A percentile compares a stretch with the other conserved stretches of the same genome.
These are phyloP conservation scores for Lysiphlebus fabarum DNA, from an alignment of 1,140 invertebrate genomes.

Conservation along the genomic window DNA sequence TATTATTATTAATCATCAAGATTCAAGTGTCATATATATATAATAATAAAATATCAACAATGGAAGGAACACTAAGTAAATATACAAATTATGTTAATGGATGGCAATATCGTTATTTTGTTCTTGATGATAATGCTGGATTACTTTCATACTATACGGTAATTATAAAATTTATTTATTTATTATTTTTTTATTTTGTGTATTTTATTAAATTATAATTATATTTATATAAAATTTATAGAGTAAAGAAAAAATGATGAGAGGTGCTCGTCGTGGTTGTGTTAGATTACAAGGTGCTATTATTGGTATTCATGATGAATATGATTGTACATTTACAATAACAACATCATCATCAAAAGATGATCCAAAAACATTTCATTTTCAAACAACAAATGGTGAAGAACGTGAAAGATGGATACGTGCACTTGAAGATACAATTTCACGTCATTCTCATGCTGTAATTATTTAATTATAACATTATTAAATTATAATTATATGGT, in stretches of 20 bases:
- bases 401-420: constrained; percentile 95
- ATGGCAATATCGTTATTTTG: constrained; percentile 99
- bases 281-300: constrained; percentile 90
- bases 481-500: neutral
- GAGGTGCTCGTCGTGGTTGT: constrained; percentile 92
- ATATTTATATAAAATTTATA: constrained; percentile 55
- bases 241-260: constrained; percentile 99
- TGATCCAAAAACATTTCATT: constrained; percentile 98
- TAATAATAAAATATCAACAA: constrained; percentile 58
- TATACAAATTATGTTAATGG: constrained; percentile 99
- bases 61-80: constrained; percentile 98
- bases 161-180: constrained; percentile 36
- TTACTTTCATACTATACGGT: constrained; percentile 96
- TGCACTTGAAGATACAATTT: constrained; percentile 90
- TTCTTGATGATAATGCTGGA: constrained; percentile 92
- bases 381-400: constrained; percentile 86
- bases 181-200: neutral
- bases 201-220: neutral
- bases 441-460: constrained; percentile 71
- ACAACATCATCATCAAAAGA: constrained; percentile 68
- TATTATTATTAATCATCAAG: too few species aligned
- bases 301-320: constrained; percentile 98
- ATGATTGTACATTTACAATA: constrained; percentile 98
- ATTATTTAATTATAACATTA: constrained; percentile 18
- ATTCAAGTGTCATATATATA: too few species aligned